phyloP scores from a whole-genome alignment of 2,888 invertebrate species.

The Helobdella robusta region DNA sequence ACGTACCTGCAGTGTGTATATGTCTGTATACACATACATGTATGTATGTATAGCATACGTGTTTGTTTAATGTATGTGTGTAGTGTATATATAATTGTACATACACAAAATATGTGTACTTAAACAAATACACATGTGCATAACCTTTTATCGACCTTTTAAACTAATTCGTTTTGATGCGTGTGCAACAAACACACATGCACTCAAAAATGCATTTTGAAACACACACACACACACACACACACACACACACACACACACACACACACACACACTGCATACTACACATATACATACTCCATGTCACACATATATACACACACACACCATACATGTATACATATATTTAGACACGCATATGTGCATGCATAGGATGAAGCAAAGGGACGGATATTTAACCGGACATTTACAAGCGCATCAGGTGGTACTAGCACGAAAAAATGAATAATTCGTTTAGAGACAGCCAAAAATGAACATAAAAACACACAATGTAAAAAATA shows the following conservation, averaged over 20 bases:
- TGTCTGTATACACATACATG: too few species aligned
- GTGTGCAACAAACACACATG: slow-evolving; percentile 7
- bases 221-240: slow-evolving; percentile 12
- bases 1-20: too few species aligned
- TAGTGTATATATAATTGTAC: too few species aligned
- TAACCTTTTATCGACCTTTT: too few species aligned
- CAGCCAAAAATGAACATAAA: background rate
- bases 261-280: slow-evolving; percentile 12
- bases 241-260: slow-evolving; percentile 17
- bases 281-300: background rate
- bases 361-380: background rate
- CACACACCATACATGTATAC: background rate
- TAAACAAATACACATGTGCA: too few species aligned
- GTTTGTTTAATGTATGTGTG: too few species aligned
- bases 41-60: too few species aligned
- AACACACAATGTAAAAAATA: background rate
- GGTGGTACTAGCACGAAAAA: background rate
- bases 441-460: background rate
- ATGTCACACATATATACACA: background rate
- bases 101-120: too few species aligned
- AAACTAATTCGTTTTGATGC: too few species aligned
- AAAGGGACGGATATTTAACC: background rate
- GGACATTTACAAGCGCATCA: background rate
- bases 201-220: slow-evolving; percentile 3
- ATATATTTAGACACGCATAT: background rate